Evolutionary conservation across 2,113 vertebrate genomes (phyloP), one percentile per base, ranked within the genome.

Genomic region (Talpa occidentalis): DNA sequence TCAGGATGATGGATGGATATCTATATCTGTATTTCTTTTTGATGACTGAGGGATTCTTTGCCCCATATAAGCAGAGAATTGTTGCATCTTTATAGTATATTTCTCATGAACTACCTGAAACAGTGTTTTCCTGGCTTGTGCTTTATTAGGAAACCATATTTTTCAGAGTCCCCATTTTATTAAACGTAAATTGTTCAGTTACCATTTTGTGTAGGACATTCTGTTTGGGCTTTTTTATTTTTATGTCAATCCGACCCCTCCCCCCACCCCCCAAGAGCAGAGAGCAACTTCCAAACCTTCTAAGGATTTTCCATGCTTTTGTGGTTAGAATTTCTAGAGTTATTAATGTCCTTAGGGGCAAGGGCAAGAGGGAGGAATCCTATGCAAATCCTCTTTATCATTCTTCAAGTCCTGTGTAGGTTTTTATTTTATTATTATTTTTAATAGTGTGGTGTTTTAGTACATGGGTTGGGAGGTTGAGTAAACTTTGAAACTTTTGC

Each of bases 401-500:
- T 91, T 74, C 30, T 72, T 73, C 7, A 91, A 15, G 32, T 49
- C 5, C 4, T 81, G 10, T 21, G 16, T 32, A 70, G 37, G n/a
- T 77, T 85, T 69, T 30, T 52, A 52, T 52, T 52, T 52, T 52
- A 17, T 52, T 52, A 52, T 64, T 54, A 22, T 22, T 91, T 72
- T 28, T 10, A 59, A 37, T 37, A 22, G 14, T 56, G 30, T 72
- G 70, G 32, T 82, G 10, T 82, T 60, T 88, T 35, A 83, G 54
- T 82, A 35, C 10, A 42, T 80, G 78, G 30, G 40, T 77, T 70
- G 28, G 42, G 17, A 89, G 15, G 28, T 88, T 88, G 82, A 82
- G 40, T 79, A 72, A 78, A 35, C 83, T 84, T 85, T 92, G 47
- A 42, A 80, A 80, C 69, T 86, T 66, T 40, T 93, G 35, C 79